A percentile compares a stretch with the other conserved stretches of the same genome.
phyloP scores from a whole-genome alignment of 2,797 vertebrate genomes.

The Myoxocephalus aenaeus region DNA sequence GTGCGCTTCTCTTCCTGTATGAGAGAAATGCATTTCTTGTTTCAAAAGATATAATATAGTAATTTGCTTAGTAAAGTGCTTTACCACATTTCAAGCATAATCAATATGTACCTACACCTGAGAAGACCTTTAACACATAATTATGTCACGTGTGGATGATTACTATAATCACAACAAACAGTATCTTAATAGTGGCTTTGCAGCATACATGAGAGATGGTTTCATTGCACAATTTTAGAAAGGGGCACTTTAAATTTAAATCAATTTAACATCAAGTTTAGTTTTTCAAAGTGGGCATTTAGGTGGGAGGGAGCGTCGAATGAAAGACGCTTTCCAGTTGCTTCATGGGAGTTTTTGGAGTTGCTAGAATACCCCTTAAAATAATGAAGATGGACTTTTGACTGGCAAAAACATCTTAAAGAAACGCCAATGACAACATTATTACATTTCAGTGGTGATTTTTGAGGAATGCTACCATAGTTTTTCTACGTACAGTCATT shows the following conservation, averaged over 20 bases:
- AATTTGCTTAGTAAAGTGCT: not conserved
- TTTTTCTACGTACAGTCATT: not conserved
- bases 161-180: constrained; percentile 4
- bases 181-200: not conserved
- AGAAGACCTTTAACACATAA: not conserved
- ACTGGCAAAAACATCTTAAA: not conserved
- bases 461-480: too few relatives aligned
- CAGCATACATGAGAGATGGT: not conserved
- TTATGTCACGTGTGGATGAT: not conserved
- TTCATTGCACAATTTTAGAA: not conserved
- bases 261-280: not conserved
- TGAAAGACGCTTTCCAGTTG: not conserved
- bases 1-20: not conserved
- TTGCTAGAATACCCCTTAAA: too few relatives aligned
- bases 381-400: not conserved
- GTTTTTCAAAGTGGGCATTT: not conserved
- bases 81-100: not conserved
- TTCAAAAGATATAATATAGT: constrained; percentile 19
- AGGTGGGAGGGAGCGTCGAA: not conserved
- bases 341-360: not conserved
- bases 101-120: not conserved
- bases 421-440: not conserved
- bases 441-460: not conserved
- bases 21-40: not conserved
- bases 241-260: not conserved